Percentiles rank a stretch among this genome's conserved stretches.
phyloP scores from a whole-genome alignment of 2,113 vertebrate species.

The Embiotoca jacksoni region DNA sequence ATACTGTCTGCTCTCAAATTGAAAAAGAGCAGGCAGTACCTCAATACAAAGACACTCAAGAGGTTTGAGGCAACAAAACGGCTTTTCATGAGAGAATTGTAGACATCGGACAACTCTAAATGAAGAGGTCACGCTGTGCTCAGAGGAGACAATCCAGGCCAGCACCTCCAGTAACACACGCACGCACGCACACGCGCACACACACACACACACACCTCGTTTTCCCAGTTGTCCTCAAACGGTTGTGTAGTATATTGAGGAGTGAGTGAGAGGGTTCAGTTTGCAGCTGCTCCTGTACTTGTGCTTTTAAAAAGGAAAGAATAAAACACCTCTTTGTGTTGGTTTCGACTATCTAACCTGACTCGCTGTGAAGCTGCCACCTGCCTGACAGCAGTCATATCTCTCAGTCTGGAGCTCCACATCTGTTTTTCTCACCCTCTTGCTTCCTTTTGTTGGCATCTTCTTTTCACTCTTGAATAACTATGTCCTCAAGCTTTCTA shows the following conservation, averaged over 20 bases:
- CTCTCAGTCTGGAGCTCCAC: conserved; percentile 16
- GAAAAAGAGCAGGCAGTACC: conserved; percentile 53
- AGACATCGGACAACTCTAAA: conserved; percentile 47
- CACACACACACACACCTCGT: conserved; percentile 29
- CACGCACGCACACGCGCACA: not conserved
- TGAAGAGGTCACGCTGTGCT: conserved; percentile 56
- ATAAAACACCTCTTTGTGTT: conserved; percentile 34
- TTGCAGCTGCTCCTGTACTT: not conserved
- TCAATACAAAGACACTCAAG: conserved; percentile 54
- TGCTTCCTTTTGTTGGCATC: not conserved
- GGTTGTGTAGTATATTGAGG: not conserved
- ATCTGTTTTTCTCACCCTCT: not conserved
- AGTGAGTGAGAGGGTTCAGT: not conserved
- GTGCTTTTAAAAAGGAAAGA: conserved; percentile 11
- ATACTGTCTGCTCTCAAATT: conserved; percentile 26
- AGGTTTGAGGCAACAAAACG: conserved; percentile 63
- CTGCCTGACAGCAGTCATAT: conserved; percentile 30
- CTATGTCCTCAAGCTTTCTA: not conserved
- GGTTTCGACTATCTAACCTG: conserved; percentile 14
- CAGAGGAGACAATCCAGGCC: conserved; percentile 17
- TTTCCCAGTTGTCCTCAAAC: conserved; percentile 46
- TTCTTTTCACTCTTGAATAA: not conserved
- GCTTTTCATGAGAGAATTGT: conserved; percentile 64
- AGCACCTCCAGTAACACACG: not conserved
- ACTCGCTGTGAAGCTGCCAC: conserved; percentile 1